phyloP scores from a whole-genome alignment of 2,797 vertebrate genomes.

The Poeciliopsis infans region DNA sequence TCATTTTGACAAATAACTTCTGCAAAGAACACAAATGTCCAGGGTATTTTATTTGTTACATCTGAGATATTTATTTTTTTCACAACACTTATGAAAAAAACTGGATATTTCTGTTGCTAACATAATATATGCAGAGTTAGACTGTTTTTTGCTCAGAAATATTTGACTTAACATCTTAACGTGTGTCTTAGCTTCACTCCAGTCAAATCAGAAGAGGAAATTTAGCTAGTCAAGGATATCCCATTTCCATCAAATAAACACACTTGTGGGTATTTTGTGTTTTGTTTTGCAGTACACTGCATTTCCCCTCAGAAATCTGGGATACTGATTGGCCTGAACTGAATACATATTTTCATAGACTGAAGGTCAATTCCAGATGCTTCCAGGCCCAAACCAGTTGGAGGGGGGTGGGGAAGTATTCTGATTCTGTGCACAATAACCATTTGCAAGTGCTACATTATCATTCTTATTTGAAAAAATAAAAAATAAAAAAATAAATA shows the following conservation, averaged over 20 bases:
- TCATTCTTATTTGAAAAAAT: not conserved
- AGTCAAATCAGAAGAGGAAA: not conserved
- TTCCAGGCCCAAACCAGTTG: not conserved
- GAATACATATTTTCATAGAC: not conserved
- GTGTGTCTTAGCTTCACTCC: not conserved
- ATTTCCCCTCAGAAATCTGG: not conserved
- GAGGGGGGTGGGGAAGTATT: not conserved
- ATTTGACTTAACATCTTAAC: not conserved
- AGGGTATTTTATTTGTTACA: not conserved
- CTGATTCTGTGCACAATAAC: not conserved
- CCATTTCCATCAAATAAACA: not conserved
- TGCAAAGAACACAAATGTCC: not conserved
- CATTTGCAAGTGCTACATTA: not conserved
- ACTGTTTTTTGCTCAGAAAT: not conserved
- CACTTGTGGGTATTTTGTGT: not conserved
- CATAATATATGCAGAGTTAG: not conserved
- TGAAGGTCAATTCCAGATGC: not conserved
- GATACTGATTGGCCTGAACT: not conserved
- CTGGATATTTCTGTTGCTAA: not conserved
- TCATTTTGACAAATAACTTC: not conserved
- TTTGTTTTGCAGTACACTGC: not conserved
- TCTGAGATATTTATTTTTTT: not conserved
- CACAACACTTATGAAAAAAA: too few relatives aligned
- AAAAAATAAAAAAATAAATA: not conserved
- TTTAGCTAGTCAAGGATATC: not conserved